Base-by-base conservation (phyloP, 1,140 invertebrate species). In the Hyles euphorbiae region DNA sequence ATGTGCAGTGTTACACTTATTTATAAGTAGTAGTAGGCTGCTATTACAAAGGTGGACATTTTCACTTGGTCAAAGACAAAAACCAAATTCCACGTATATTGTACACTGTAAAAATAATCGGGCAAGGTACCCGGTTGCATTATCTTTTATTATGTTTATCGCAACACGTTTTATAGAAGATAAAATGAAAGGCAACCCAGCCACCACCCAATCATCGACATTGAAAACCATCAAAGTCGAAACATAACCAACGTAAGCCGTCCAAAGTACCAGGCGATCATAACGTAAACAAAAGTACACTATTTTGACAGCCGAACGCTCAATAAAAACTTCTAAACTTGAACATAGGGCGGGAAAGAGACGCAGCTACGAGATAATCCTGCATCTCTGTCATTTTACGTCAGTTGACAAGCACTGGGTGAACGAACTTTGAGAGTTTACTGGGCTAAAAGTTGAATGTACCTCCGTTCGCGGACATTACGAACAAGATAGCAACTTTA, bases 401-500 rank as follows among this genome's bases (percentile, higher is more conserved):
- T 87, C 80, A 88, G 82, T 88, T 88, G 83, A 88, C 85, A 88
- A 88, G 85, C 77, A 88, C 61, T 88, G 86, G 86, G 86, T 88
- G 86, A 88, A 87, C 76, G 86, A 88, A 87, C 86, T 84, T 77
- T 65, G 78, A 72, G 85, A 88, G 86, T 88, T 88, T 88, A 88
- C 86, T 88, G 81, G 86, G 86, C 86, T 88, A 88, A 88, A 88
- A 88, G 86, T 88, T 88, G 83, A 88, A 88, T 80, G 86, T 88
- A 88, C 83, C 83, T 80, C 80, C 83, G 83, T 86, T 87, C 86
- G 86, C 86, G 83, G 86, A 88, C 83, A 86, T 88, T 83, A 87
- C 83, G 80, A 87, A 88, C 85, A 87, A 88, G 83, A 88, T 88
- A 88, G 86, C 83, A 87, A 88, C 86, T 88, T 84, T 81, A 86